These are phyloP conservation scores for Heliconius eleuchia DNA, from an alignment of 1,140 invertebrate species.

Conservation along the genomic window DNA sequence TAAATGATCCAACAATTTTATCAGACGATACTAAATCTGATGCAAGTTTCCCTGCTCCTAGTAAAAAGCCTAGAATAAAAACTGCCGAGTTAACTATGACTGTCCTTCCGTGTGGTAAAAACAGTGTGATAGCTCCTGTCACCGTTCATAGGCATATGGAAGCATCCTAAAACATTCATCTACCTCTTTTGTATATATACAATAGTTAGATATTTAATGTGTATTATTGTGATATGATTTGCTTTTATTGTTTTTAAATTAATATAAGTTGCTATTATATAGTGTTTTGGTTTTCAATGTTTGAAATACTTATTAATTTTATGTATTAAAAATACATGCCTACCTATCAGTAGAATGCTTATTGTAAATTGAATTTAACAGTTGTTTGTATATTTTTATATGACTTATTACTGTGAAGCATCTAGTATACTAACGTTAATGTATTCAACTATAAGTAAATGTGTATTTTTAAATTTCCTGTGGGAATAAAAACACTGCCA, in stretches of 20 bases:
- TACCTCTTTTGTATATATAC: conserved; percentile 65
- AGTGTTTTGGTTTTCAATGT: conserved; percentile 18
- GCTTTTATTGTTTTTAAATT: conserved; percentile 20
- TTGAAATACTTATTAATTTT: conserved; percentile 4
- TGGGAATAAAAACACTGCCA: conserved; percentile 10
- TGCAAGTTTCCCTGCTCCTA: conserved; percentile 83
- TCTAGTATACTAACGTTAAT: not conserved
- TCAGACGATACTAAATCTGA: conserved; percentile 84
- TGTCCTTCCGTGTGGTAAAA: conserved; percentile 79
- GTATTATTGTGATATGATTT: conserved; percentile 46
- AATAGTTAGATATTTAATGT: conserved; percentile 33
- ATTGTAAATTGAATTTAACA: not conserved
- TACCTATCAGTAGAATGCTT: not conserved
- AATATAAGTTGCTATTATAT: conserved; percentile 8
- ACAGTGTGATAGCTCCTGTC: conserved; percentile 91
- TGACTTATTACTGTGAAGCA: not conserved
- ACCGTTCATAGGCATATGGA: conserved; percentile 93
- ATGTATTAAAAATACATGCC: conserved; percentile 22
- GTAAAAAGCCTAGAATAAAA: conserved; percentile 80
- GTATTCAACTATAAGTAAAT: not conserved
- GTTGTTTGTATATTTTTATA: conserved; percentile 17
- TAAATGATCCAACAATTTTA: conserved; percentile 83
- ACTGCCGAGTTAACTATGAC: conserved; percentile 70
- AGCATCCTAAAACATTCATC: conserved; percentile 77
- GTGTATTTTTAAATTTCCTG: not conserved